phyloP scores from a whole-genome alignment of 2,888 invertebrate genomes.

The Troides oblongomaculatus region DNA sequence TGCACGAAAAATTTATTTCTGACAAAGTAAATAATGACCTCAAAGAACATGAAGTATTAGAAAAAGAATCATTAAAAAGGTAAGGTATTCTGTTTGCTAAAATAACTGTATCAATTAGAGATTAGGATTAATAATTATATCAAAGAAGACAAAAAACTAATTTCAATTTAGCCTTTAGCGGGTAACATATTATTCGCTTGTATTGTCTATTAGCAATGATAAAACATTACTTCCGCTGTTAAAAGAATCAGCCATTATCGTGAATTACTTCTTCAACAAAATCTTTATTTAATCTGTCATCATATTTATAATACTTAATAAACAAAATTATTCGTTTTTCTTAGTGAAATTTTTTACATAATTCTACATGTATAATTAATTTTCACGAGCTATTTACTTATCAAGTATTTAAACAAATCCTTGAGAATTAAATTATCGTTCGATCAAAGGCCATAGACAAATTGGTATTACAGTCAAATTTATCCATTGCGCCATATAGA shows the following conservation, averaged over 20 bases:
- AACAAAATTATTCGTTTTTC: too few species aligned
- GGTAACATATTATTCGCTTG: not conserved
- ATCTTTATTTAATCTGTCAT: too few species aligned
- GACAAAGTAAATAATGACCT: not conserved
- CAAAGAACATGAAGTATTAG: slow-evolving; percentile 3
- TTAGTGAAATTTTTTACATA: not conserved
- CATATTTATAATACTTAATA: too few species aligned
- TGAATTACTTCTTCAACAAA: too few species aligned
- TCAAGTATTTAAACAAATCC: not conserved
- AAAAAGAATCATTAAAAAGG: slow-evolving; percentile 11
- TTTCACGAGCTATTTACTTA: not conserved
- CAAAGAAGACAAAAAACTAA: not conserved
- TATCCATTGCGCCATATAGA: slow-evolving; percentile 7
- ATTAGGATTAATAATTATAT: not conserved
- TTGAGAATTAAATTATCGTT: not conserved
- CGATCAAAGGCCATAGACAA: slow-evolving; percentile 20
- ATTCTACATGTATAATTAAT: not conserved
- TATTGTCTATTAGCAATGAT: not conserved
- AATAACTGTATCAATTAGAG: not conserved
- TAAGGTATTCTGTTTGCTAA: not conserved
- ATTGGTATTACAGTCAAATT: slow-evolving; percentile 7
- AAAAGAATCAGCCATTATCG: too few species aligned
- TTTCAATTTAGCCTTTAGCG: not conserved
- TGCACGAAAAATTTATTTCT: not conserved
- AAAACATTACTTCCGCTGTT: too few species aligned